Conservation (phyloP, 2,888 invertebrate species). For the Invenusta paracnida region DNA sequence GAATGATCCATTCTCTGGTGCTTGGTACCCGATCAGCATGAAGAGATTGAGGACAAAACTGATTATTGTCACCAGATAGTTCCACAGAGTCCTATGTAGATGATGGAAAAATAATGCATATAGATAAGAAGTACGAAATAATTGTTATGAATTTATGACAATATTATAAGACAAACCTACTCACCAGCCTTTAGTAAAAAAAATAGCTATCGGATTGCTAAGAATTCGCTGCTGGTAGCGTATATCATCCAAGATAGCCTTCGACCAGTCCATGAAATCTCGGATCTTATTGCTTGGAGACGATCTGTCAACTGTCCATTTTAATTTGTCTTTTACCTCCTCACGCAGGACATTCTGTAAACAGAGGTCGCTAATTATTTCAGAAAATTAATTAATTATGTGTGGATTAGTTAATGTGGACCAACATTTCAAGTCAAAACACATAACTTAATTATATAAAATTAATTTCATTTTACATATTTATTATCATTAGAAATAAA, state of each 20-base stretch:
- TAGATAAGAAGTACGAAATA: too few relatives aligned
- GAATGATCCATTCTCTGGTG: conserved; percentile 34
- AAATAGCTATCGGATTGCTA: conserved; percentile 54
- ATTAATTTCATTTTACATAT: too few relatives aligned
- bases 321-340: conserved; percentile 59
- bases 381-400: too few relatives aligned
- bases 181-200: conserved; percentile 57
- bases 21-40: conserved; percentile 24
- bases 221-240: conserved; percentile 58
- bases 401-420: too few relatives aligned
- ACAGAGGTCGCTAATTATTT: too few relatives aligned
- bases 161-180: too few relatives aligned
- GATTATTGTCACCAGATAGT: conserved; percentile 25
- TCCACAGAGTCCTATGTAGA: conserved; percentile 25
- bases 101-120: too few relatives aligned
- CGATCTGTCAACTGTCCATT: conserved; percentile 60
- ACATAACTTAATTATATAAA: too few relatives aligned
- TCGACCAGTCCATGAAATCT: conserved; percentile 60
- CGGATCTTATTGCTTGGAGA: conserved; percentile 60
- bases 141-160: too few relatives aligned
- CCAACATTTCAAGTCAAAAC: too few relatives aligned
- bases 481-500: too few relatives aligned
- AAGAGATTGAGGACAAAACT: conserved; percentile 25
- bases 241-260: conserved; percentile 60
- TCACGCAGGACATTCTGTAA: conserved; percentile 57